Percentiles rank a stretch among this genome's conserved stretches.
These are phyloP conservation scores for Belgica antarctica DNA, from an alignment of 2,888 invertebrate species.

Conservation along the genomic window DNA sequence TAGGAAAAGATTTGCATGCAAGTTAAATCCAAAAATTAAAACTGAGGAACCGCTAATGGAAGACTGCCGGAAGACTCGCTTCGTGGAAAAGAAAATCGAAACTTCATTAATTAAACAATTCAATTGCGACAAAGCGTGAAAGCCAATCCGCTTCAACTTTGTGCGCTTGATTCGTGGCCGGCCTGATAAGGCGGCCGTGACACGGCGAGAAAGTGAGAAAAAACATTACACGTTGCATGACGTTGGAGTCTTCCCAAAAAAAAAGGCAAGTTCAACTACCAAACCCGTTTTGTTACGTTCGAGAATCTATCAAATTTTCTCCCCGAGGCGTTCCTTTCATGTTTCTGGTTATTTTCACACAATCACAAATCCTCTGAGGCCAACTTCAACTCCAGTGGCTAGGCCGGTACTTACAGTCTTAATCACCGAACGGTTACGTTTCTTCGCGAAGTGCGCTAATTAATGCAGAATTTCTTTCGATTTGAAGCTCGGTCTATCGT, in stretches of 20 bases:
- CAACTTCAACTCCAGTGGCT: background rate
- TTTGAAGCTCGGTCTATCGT: background rate
- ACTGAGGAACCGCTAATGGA: background rate
- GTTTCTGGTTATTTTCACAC: constrained; percentile 11
- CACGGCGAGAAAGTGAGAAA: background rate
- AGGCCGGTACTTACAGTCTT: constrained; percentile 4
- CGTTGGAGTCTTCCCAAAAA: constrained; percentile 23
- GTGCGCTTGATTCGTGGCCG: no score
- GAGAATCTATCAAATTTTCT: background rate
- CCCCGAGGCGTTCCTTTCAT: background rate
- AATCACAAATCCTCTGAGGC: background rate
- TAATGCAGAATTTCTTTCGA: background rate
- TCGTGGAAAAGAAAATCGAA: background rate
- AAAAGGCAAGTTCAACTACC: constrained; percentile 7
- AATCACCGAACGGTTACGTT: background rate
- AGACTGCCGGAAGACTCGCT: background rate
- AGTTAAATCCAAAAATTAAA: no score
- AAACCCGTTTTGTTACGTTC: constrained; percentile 16
- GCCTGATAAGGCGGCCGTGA: background rate
- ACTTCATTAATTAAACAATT: no score
- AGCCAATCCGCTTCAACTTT: no score
- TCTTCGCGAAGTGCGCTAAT: background rate
- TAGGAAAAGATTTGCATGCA: background rate
- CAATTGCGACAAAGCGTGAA: no score
- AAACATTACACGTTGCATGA: constrained; percentile 34